Conservation (phyloP, 1,140 invertebrate species). For the Leguminivora glycinivorella region DNA sequence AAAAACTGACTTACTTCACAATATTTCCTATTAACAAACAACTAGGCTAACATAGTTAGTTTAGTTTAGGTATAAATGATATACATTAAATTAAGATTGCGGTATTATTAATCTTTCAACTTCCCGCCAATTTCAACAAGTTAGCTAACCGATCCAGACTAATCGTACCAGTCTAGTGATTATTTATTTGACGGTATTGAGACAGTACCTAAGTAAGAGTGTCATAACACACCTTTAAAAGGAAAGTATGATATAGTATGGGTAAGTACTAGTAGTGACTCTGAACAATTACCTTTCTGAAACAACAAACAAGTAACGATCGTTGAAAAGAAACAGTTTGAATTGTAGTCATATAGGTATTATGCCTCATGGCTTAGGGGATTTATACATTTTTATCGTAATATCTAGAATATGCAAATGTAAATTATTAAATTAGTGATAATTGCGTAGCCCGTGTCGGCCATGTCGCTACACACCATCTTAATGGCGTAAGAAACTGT, state of each 20-base stretch:
- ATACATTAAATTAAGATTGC: neutral
- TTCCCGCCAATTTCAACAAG: slow-evolving; percentile 22
- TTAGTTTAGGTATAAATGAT: neutral
- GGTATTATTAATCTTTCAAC: slow-evolving; percentile 10
- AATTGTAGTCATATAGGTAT: no score
- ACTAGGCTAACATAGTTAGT: neutral
- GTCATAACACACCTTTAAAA: neutral
- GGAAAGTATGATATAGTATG: neutral
- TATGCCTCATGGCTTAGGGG: no score
- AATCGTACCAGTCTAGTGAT: neutral
- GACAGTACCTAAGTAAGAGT: neutral
- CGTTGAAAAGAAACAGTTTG: neutral
- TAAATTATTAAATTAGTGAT: no score
- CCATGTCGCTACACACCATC: no score
- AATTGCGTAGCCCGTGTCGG: no score
- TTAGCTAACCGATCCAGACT: slow-evolving; percentile 12
- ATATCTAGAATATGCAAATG: no score
- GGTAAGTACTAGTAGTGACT: neutral
- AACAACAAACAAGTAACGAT: neutral
- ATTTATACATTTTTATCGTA: no score
- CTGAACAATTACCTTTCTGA: neutral
- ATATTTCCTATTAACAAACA: neutral
- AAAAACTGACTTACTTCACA: neutral
- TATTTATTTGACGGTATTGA: neutral
- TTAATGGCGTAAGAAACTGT: no score